These are phyloP conservation scores for Halichoeres trimaculatus DNA, from an alignment of 2,113 vertebrate species.

Conservation along the genomic window DNA sequence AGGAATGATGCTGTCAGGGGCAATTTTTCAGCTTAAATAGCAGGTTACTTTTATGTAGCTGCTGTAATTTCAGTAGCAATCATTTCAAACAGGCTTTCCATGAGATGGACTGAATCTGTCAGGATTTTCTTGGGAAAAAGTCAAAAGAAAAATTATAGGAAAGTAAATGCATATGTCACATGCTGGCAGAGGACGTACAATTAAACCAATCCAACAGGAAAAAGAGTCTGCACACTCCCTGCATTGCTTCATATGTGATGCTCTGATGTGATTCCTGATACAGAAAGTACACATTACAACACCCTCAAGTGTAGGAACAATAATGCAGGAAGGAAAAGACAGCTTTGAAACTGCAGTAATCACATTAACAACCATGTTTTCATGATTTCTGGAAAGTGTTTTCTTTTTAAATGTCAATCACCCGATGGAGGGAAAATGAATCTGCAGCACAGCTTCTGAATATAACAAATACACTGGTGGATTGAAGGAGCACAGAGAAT, in stretches of 20 bases:
- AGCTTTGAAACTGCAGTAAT: background rate
- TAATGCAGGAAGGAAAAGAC: background rate
- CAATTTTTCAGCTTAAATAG: constrained; percentile 13
- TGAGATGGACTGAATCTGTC: background rate
- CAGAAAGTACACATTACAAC: background rate
- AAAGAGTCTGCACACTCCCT: background rate
- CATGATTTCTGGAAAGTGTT: too few species aligned
- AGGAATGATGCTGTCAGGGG: background rate
- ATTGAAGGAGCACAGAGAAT: constrained; percentile 5
- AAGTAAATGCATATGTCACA: constrained; percentile 4
- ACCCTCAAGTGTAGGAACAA: background rate
- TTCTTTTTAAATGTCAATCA: background rate
- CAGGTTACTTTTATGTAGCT: background rate
- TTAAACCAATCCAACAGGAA: background rate
- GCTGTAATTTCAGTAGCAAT: background rate
- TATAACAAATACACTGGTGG: background rate
- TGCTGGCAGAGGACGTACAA: background rate
- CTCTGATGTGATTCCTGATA: background rate
- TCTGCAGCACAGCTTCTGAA: background rate
- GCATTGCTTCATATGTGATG: background rate
- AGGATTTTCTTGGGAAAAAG: constrained; percentile 7
- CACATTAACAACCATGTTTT: background rate
- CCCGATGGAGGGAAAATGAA: background rate
- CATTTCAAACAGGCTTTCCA: background rate
- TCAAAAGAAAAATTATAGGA: background rate